Evolutionary conservation across 1,140 invertebrate species (phyloP), one percentile per base, ranked within the genome.

Genomic region (Cephus cinctus): DNA sequence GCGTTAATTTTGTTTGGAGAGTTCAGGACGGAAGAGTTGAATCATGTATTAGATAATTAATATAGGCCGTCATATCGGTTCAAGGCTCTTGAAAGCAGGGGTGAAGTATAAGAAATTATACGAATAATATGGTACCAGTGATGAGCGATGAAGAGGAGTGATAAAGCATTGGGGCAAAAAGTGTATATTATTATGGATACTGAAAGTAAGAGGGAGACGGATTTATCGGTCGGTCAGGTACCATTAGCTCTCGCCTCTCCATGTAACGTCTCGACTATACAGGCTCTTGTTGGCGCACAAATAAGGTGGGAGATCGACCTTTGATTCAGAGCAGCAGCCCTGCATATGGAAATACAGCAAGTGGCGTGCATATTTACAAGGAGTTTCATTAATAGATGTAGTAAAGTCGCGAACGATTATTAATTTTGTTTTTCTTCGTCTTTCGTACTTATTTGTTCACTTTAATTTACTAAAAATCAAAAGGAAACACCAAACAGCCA

Each of bases 281-380:
- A 62, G 65, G 65, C 52, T 73, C 71, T 75, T 72, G 70, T 74
- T 74, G 71, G 70, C 71, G 71, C 64, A 75, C 70, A 69, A 68
- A 44, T 68, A 61, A 69, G 59, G 39, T 52, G 63, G 59, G 68
- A 64, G 65, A 67, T 72, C 65, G 51, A 69, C 64, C 66, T 63
- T 66, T 62, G 71, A 73, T 76, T 73, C 59, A 69, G 65, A 63
- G 64, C 60, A 66, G 58, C 50, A 54, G 51, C 53, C 53, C 21
- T n/a, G 35, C 43, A 44, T 56, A 45, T 53, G 60, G 58, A 40
- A 56, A 60, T 49, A 47, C 47, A 50, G 47, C 51, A 60, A 46
- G 51, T 53, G 46, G 62, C 44, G 54, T 23, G 11, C 12, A n/a
- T 63, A 62, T 60, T 23, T 57, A 57, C 50, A 62, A 50, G 41